These are phyloP conservation scores for Pluvialis apricaria DNA, from an alignment of 2,113 vertebrate species.

Conservation along the genomic window DNA sequence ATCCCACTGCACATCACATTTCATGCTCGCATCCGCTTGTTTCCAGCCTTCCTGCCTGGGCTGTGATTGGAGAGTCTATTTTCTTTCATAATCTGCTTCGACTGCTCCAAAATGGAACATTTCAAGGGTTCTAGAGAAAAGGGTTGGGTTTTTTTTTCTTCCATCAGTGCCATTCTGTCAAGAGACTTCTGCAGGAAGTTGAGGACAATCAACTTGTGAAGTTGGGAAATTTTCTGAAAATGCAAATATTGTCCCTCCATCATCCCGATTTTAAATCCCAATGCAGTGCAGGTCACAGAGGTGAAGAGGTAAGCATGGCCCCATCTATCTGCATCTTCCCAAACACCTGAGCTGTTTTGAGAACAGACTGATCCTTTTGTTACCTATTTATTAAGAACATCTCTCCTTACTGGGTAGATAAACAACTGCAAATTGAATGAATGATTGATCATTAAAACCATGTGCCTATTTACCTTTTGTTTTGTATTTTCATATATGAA, in stretches of 20 bases:
- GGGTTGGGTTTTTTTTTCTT: not conserved
- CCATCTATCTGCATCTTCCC: not conserved
- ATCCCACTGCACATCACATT: constrained; percentile 25
- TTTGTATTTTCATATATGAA: not conserved
- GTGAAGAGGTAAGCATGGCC: not conserved
- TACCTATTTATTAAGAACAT: not conserved
- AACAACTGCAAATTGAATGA: not conserved
- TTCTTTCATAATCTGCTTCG: constrained; percentile 10
- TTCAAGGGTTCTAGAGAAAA: not conserved
- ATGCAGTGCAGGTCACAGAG: not conserved
- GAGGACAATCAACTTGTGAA: not conserved
- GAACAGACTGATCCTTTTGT: not conserved
- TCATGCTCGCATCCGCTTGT: not conserved
- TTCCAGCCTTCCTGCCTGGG: constrained; percentile 13
- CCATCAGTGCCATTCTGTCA: not conserved
- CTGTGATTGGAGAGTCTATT: constrained; percentile 36
- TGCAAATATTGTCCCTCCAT: not conserved
- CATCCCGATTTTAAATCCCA: not conserved
- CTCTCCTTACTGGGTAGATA: not conserved
- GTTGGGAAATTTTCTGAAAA: not conserved
- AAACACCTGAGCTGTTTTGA: not conserved
- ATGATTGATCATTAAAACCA: not conserved
- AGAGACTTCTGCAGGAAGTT: constrained; percentile 20
- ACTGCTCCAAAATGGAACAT: constrained; percentile 28
- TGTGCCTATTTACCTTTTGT: not conserved